phyloP scores from a whole-genome alignment of 2,113 vertebrate species.

The Myocastor coypus region DNA sequence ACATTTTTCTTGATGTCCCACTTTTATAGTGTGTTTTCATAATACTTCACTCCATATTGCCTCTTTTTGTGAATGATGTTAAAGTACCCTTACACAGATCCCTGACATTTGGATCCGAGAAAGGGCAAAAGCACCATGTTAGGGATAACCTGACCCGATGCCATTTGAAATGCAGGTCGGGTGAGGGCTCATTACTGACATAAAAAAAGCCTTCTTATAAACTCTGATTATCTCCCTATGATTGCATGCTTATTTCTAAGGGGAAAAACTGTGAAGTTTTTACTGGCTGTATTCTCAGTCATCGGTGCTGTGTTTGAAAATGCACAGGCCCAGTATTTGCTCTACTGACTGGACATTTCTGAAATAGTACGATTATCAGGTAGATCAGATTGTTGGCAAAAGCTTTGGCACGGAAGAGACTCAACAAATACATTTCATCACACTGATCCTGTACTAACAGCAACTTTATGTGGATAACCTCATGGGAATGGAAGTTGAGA shows the following conservation, averaged over 20 bases:
- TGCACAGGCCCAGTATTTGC: slow-evolving; percentile 75
- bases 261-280: slow-evolving; percentile 49
- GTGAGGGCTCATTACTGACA: neutral
- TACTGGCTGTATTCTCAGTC: slow-evolving; percentile 54
- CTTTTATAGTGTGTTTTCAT: neutral
- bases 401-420: slow-evolving; percentile 88
- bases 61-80: neutral
- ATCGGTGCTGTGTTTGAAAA: slow-evolving; percentile 74
- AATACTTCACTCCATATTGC: neutral
- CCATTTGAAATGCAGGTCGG: neutral
- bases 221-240: slow-evolving; percentile 1
- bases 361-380: slow-evolving; percentile 90
- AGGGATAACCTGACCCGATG: neutral
- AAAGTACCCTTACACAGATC: neutral
- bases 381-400: slow-evolving; percentile 89
- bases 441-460: slow-evolving; percentile 87
- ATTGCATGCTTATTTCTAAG: neutral
- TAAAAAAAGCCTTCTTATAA: slow-evolving; percentile 2
- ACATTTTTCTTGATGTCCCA: neutral
- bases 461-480: slow-evolving; percentile 87
- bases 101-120: neutral
- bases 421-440: slow-evolving; percentile 93
- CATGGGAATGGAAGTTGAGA: slow-evolving; percentile 89
- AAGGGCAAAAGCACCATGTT: neutral
- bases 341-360: slow-evolving; percentile 85